Base-by-base conservation (phyloP, 2,888 invertebrate species). In the Notocelia uddmanniana region DNA sequence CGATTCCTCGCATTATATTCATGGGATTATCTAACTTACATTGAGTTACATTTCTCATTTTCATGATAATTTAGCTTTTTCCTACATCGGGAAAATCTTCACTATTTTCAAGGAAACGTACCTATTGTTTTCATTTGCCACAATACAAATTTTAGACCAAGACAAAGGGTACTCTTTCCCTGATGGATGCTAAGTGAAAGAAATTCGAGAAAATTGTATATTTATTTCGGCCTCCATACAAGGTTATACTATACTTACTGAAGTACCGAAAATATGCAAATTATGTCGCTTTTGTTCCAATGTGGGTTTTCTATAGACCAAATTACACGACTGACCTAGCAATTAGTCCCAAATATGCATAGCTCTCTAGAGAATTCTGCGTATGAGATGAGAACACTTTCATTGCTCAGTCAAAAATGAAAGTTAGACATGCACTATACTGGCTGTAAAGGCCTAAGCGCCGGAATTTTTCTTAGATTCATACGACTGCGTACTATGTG, bases 351-450 rank as follows among this genome's bases (percentile, higher is more conserved):
- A 64, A 31, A 64, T 37, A 37, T 54, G 23, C 63, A 64, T 54
- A 62, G 26, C 48, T 50, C 48, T 50, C 45, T 62, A 52, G 21
- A 52, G 10, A 37, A 54, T 23, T 57, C 57, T 31, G 10, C 52
- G 54, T 54, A 66, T 55, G 45, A 31, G 26, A 66, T 55, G 45
- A 31, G 26, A 54, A 71, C 41, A 71, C 66, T 71, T 59, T 70
- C 54, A 59, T 34, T 70, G 41, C n/a, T n/a, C 31, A 41, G 63
- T 54, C 50, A 66, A 67, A 71, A 71, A 71, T 67, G 66, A 71
- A 71, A 71, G 71, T 67, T 18, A 64, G 50, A 10, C 50, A 63
- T 26, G 31, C 50, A 21, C 54, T 55, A 55, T 11, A n/a, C 26
- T n/a, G 19, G 37, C n/a, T 9, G 10, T 26, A n/a, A 64, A 13